Percentiles rank a stretch among this genome's conserved stretches.
These are phyloP conservation scores for Onychorhynchus coronatus DNA, from an alignment of 2,113 vertebrate genomes.

Conservation along the genomic window DNA sequence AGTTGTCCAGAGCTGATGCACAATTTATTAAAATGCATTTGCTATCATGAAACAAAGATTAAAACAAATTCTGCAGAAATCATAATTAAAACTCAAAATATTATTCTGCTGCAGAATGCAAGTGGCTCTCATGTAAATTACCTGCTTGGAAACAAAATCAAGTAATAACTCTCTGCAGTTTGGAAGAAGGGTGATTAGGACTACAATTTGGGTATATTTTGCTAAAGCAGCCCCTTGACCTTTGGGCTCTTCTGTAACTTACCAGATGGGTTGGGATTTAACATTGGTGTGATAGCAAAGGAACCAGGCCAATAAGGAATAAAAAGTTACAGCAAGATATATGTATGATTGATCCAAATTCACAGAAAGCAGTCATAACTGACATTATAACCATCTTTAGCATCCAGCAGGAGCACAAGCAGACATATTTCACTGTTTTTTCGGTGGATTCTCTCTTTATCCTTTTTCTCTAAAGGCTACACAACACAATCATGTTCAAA, in stretches of 20 bases:
- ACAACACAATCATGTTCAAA: not conserved
- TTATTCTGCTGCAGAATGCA: not conserved
- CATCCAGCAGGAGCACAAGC: not conserved
- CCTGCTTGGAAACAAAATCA: not conserved
- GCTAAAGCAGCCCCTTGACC: constrained; percentile 21
- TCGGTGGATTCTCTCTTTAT: not conserved
- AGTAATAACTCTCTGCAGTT: not conserved
- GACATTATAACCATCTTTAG: not conserved
- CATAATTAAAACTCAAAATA: not conserved
- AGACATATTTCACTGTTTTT: not conserved
- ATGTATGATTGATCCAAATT: not conserved
- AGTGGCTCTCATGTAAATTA: not conserved
- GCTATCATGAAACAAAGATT: not conserved
- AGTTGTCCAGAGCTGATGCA: not conserved
- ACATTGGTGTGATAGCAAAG: not conserved
- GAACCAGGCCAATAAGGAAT: not conserved
- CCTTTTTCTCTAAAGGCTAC: not conserved
- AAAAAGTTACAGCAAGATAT: not conserved
- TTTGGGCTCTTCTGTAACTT: not conserved
- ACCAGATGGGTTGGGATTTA: constrained; percentile 48
- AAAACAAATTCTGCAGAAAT: not conserved
- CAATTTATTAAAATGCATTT: not conserved
- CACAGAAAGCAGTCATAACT: not conserved
- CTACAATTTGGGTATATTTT: not conserved
- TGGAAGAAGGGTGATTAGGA: not conserved